Percentiles rank a stretch among this genome's conserved stretches.
Conservation (phyloP, 2,113 vertebrate genomes). For the Cyprinus carpio region DNA sequence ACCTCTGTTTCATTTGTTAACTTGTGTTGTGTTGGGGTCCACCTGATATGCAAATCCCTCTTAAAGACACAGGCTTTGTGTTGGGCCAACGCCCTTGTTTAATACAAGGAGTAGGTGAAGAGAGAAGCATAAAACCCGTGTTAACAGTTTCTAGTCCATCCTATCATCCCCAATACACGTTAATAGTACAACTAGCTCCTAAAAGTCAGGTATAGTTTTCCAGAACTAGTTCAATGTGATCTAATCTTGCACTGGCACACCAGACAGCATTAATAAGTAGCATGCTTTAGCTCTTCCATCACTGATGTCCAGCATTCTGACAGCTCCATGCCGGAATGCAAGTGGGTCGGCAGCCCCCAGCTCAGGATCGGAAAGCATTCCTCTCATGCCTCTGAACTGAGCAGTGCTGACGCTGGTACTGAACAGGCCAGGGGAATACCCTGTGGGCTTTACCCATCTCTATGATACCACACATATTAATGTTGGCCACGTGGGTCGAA, state of each 20-base stretch:
- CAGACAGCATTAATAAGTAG: background rate
- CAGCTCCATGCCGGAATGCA: conserved; percentile 1
- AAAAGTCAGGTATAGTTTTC: background rate
- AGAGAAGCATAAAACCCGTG: background rate
- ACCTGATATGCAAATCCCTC: conserved; percentile 18
- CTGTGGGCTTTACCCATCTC: conserved; percentile 16
- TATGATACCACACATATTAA: background rate
- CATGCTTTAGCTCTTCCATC: background rate
- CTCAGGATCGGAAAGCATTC: conserved; percentile 21
- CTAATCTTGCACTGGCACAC: background rate
- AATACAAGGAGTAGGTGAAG: background rate
- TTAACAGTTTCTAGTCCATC: background rate
- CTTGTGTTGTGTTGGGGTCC: background rate
- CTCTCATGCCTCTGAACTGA: conserved; percentile 4
- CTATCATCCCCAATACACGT: background rate
- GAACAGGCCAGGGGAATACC: conserved; percentile 27
- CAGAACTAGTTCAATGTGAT: background rate
- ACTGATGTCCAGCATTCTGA: conserved; percentile 25
- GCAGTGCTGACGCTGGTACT: conserved; percentile 5
- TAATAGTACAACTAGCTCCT: background rate
- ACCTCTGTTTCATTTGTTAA: conserved; percentile 38
- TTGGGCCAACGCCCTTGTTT: conserved; percentile 7
- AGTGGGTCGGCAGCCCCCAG: background rate
- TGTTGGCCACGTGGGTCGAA: background rate
- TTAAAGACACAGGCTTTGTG: background rate